phyloP scores from a whole-genome alignment of 2,113 vertebrate genomes.

The Pardalotus punctatus region DNA sequence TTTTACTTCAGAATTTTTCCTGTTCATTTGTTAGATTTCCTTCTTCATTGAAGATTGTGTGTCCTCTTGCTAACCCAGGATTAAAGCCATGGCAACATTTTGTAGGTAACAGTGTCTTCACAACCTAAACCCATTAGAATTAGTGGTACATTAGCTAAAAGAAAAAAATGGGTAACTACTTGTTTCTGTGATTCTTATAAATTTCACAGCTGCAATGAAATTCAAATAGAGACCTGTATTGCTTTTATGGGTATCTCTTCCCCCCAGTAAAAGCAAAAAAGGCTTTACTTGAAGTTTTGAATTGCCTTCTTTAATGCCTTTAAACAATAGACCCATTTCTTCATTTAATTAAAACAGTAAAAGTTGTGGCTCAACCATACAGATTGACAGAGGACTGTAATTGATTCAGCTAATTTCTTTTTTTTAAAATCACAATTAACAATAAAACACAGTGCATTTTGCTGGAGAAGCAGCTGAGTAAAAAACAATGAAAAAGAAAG shows the following conservation, averaged over 20 bases:
- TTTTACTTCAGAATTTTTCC: background rate
- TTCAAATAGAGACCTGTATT: conserved; percentile 70
- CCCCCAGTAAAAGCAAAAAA: conserved; percentile 49
- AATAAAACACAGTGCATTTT: conserved; percentile 46
- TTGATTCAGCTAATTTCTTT: conserved; percentile 70
- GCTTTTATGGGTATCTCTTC: conserved; percentile 66
- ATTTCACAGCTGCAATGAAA: conserved; percentile 73
- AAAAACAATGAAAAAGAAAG: conserved; percentile 54
- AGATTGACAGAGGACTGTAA: conserved; percentile 55
- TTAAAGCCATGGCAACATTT: background rate
- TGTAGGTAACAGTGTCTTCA: background rate
- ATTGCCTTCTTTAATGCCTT: conserved; percentile 67
- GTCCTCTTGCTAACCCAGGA: background rate
- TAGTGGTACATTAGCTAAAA: background rate
- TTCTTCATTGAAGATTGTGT: background rate
- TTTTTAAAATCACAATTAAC: conserved; percentile 50
- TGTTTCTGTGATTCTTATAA: conserved; percentile 58
- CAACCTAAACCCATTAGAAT: background rate
- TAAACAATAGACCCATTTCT: conserved; percentile 72
- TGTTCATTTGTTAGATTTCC: background rate
- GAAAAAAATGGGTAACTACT: background rate
- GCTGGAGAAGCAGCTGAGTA: conserved; percentile 36
- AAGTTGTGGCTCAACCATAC: conserved; percentile 57
- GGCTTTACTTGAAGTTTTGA: conserved; percentile 37
- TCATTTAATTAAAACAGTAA: conserved; percentile 80